Percentiles rank a stretch among this genome's conserved stretches.
These are phyloP conservation scores for Drosophila yooni DNA, from an alignment of 2,888 invertebrate species.

Conservation along the genomic window DNA sequence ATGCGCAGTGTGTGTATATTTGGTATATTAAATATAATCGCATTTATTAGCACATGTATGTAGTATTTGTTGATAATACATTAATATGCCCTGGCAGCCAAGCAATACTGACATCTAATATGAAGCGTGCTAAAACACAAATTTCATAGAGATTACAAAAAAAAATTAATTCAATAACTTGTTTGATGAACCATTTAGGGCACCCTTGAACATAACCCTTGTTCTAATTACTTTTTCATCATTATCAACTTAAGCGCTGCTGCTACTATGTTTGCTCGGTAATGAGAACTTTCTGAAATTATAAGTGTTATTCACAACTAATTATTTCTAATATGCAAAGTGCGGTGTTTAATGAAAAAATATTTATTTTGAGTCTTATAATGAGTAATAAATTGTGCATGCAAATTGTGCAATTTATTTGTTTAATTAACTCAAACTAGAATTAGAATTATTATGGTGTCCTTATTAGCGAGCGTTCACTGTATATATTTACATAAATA, in stretches of 20 bases:
- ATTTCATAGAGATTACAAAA: background rate
- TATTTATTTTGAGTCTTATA: background rate
- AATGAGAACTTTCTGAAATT: background rate
- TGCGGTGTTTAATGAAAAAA: background rate
- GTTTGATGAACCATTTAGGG: background rate
- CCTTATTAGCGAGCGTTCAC: background rate
- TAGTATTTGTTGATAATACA: conserved; percentile 21
- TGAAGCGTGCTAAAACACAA: background rate
- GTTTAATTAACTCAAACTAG: background rate
- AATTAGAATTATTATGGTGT: background rate
- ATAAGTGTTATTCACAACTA: background rate
- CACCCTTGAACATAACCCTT: background rate
- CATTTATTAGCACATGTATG: background rate
- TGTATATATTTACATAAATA: background rate
- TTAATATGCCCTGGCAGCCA: conserved; percentile 4
- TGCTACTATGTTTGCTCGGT: background rate
- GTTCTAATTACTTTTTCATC: background rate
- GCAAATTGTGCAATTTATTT: background rate
- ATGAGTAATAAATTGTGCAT: background rate
- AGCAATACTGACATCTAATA: conserved; percentile 16
- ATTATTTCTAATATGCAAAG: background rate
- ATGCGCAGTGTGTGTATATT: conserved; percentile 6
- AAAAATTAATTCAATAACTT: conserved; percentile 27
- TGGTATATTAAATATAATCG: background rate
- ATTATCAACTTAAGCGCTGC: background rate